phyloP scores from a whole-genome alignment of 2,113 vertebrate genomes.

The Grammomys surdaster region DNA sequence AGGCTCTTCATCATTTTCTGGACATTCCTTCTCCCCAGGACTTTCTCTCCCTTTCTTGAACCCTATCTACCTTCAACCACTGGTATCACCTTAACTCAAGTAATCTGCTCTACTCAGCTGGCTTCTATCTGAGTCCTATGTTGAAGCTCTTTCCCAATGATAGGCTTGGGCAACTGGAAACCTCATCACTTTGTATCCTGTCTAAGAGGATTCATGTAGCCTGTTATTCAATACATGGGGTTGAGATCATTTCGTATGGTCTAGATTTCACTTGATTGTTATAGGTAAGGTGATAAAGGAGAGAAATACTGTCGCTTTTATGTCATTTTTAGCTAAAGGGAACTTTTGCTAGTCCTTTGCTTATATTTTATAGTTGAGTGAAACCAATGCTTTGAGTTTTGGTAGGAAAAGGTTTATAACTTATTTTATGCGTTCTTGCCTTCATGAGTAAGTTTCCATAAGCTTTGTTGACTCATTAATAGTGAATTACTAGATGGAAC shows the following conservation, averaged over 20 bases:
- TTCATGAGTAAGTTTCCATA: background rate
- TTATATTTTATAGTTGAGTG: background rate
- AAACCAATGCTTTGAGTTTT: background rate
- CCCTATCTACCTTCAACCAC: background rate
- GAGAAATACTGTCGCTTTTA: background rate
- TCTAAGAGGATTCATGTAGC: background rate
- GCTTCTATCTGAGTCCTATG: background rate
- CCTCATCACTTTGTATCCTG: background rate
- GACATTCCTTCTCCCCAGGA: background rate
- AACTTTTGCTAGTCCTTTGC: background rate
- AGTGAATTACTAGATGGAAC: background rate
- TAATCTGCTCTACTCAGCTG: background rate
- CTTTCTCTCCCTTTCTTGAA: background rate
- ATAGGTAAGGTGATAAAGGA: background rate
- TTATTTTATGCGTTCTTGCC: background rate
- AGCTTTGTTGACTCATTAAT: background rate
- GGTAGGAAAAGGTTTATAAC: background rate
- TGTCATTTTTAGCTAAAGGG: background rate
- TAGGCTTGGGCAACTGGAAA: background rate
- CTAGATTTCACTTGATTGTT: background rate
- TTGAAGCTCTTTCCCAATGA: background rate
- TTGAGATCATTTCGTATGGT: background rate
- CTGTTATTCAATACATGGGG: background rate
- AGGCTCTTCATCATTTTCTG: background rate
- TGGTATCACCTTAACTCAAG: background rate